phyloP scores from a whole-genome alignment of 2,797 vertebrate species.

The Huso huso region DNA sequence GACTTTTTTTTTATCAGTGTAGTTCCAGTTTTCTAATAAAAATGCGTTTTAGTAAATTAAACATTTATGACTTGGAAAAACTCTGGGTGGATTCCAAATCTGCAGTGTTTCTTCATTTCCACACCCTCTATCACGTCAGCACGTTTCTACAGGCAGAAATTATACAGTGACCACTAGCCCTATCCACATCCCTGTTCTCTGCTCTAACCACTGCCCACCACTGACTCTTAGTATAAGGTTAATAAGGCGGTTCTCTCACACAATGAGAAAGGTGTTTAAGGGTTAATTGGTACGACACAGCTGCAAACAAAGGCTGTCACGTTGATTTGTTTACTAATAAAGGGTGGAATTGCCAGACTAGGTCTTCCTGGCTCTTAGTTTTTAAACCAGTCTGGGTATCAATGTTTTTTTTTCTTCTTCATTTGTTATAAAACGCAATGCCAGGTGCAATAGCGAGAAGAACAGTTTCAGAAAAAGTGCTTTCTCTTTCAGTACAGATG shows the following conservation, averaged over 20 bases:
- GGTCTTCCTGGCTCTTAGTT: conserved; percentile 42
- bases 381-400: conserved; percentile 56
- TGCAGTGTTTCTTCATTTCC: too few relatives aligned
- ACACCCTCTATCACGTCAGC: too few relatives aligned
- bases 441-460: conserved; percentile 55
- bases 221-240: background rate
- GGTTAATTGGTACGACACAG: conserved; percentile 11
- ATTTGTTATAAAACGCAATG: conserved; percentile 56
- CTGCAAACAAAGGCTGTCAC: conserved; percentile 37
- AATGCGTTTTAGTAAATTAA: too few relatives aligned
- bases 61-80: too few relatives aligned
- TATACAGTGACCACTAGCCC: too few relatives aligned
- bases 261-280: conserved; percentile 1
- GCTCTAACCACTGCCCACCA: too few relatives aligned
- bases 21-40: too few relatives aligned
- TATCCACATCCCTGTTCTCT: too few relatives aligned
- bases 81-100: too few relatives aligned
- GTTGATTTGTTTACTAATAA: conserved; percentile 79
- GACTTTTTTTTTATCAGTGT: too few relatives aligned
- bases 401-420: conserved; percentile 60
- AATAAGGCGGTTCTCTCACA: background rate
- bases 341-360: conserved; percentile 59
- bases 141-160: too few relatives aligned
- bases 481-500: background rate
- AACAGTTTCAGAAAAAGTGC: conserved; percentile 23